phyloP scores from a whole-genome alignment of 2,113 vertebrate genomes.

The Fregetta grallaria region DNA sequence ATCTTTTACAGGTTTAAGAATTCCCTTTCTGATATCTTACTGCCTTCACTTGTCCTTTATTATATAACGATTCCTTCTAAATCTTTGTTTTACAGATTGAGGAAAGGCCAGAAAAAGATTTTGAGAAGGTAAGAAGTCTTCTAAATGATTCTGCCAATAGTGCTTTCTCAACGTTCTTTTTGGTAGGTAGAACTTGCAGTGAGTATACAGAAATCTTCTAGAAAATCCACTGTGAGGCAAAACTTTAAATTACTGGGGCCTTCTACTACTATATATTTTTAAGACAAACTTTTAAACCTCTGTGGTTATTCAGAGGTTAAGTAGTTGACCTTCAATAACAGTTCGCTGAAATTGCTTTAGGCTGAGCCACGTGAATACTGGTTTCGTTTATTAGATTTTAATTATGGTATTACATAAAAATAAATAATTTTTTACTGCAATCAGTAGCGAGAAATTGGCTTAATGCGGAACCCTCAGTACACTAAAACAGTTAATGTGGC shows the following conservation, averaged over 20 bases:
- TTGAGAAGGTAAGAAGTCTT: constrained; percentile 76
- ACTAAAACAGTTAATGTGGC: not conserved
- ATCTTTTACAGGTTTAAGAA: not conserved
- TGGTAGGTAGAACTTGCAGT: not conserved
- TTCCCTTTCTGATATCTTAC: not conserved
- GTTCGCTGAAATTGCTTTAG: not conserved
- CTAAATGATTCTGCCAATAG: not conserved
- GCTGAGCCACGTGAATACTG: not conserved
- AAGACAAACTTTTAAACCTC: not conserved
- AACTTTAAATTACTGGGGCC: not conserved
- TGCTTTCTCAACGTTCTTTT: not conserved
- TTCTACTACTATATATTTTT: not conserved
- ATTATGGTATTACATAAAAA: not conserved
- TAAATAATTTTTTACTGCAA: not conserved
- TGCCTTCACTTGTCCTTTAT: not conserved
- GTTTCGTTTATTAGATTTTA: not conserved
- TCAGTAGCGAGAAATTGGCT: not conserved
- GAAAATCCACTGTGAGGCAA: not conserved
- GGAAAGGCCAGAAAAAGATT: constrained; percentile 80
- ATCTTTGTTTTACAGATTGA: constrained; percentile 69
- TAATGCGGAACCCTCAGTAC: not conserved
- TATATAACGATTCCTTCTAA: not conserved
- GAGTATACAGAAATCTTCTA: not conserved
- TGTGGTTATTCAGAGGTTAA: not conserved
- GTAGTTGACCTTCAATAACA: not conserved